These are phyloP conservation scores for Hetaerina americana DNA, from an alignment of 1,140 invertebrate species.

Conservation along the genomic window DNA sequence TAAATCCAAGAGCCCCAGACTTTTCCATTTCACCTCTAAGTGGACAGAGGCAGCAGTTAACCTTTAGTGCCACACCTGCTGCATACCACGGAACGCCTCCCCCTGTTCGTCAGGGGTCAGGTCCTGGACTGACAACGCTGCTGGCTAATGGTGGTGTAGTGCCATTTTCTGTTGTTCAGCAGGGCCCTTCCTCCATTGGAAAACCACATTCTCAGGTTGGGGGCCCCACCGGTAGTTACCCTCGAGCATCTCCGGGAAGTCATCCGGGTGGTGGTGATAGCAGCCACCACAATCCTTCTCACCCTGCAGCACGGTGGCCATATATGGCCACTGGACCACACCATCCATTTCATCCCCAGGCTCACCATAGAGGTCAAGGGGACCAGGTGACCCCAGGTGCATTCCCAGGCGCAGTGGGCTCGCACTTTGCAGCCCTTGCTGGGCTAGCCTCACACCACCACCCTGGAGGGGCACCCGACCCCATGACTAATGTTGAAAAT, in stretches of 20 bases:
- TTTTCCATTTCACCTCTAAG: conserved; percentile 45
- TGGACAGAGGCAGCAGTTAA: conserved; percentile 25
- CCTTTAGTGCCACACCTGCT: conserved; percentile 13
- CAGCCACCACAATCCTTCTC: background rate
- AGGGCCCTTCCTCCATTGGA: background rate
- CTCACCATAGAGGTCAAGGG: background rate
- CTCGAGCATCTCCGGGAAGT: background rate
- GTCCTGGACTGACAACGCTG: background rate
- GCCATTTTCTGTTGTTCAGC: background rate
- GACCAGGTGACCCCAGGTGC: background rate
- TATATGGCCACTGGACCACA: background rate
- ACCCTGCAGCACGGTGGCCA: background rate
- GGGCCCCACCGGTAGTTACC: background rate
- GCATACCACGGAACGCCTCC: conserved; percentile 1
- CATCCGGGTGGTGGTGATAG: background rate
- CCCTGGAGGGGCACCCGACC: background rate
- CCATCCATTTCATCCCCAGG: background rate
- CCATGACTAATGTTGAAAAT: background rate
- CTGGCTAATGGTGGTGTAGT: background rate
- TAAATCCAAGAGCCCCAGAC: conserved; percentile 79
- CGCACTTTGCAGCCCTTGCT: background rate
- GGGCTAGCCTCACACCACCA: background rate
- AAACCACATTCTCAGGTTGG: background rate
- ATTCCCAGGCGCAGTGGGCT: background rate
- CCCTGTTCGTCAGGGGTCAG: background rate